Base-by-base conservation (phyloP, 1,140 invertebrate species). In the Heliothis virescens region DNA sequence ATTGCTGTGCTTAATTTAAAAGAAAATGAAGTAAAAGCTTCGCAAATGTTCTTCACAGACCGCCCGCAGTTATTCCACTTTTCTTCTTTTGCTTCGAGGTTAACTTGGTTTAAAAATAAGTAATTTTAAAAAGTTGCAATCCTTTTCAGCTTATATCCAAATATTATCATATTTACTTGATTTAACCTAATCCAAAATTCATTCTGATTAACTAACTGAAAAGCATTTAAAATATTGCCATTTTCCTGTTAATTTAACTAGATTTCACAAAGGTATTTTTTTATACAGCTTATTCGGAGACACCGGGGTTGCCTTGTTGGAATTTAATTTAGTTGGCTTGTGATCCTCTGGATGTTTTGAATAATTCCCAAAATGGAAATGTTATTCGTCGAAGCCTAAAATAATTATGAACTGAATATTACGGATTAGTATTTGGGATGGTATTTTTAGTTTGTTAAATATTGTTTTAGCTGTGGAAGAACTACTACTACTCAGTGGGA, bases 301-400 rank as follows among this genome's bases (percentile, higher is more conserved):
- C 74, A 67, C 5, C 52, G 34, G 60, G n/a, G 50, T 60, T 71
- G 59, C 41, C 55, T 69, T 76, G 82, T 62, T 12, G 82, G 82
- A 83, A 83, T 83, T 83, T 83, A 83, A 83, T 80, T 83, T 83
- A 74, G 74, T 74, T 73, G 69, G 74, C 74, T 69, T 80, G 75
- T 80, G 74, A 82, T 79, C 78, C 69, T 26, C 48, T 48, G 69
- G 53, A 83, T 83, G 82, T 83, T 83, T 83, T 80, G 74, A 83
- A 80, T 83, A 74, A 79, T 80, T 78, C 75, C 16, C 29, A 53
- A 60, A 78, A 74, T 60, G 79, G 69, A 80, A 67, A 78, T 72
- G 60, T 73, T 74, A 79, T 82, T 82, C 48, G 26, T 3, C 69
- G 5, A 52, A 55, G 77, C 76, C 52, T 82, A 71, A 76, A 76